phyloP scores from a whole-genome alignment of 1,140 invertebrate species.

The Drosophila pachea region DNA sequence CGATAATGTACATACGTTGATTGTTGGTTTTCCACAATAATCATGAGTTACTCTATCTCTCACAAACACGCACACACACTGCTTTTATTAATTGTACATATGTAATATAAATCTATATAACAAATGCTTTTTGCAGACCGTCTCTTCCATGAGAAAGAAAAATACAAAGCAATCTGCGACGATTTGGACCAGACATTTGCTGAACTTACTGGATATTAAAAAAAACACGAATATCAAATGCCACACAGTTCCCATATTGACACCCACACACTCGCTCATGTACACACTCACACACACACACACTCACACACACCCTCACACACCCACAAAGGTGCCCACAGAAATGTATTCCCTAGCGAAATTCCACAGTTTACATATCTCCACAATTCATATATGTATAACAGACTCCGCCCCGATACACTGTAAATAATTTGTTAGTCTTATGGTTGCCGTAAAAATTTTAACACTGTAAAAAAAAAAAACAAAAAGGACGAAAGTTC shows the following conservation, averaged over 20 bases:
- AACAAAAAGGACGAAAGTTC: conserved; percentile 12
- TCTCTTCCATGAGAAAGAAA: conserved; percentile 95
- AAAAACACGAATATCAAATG: conserved; percentile 42
- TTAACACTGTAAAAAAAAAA: conserved; percentile 61
- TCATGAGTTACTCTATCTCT: not conserved
- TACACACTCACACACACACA: not conserved
- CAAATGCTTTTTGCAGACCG: conserved; percentile 87
- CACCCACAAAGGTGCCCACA: not conserved
- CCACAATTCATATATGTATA: conserved; percentile 17
- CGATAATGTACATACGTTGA: conserved; percentile 39
- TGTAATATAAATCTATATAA: conserved; percentile 49
- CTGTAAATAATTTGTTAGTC: conserved; percentile 74
- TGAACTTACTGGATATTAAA: conserved; percentile 91
- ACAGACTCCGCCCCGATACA: conserved; percentile 29
- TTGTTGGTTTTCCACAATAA: conserved; percentile 21
- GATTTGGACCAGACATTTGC: conserved; percentile 99
- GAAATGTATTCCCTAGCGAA: not conserved
- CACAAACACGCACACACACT: conserved; percentile 1
- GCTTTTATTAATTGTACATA: conserved; percentile 62
- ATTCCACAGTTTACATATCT: conserved; percentile 21
- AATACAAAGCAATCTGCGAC: conserved; percentile 97
- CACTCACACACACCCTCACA: conserved; percentile 5
- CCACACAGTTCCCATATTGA: conserved; percentile 18
- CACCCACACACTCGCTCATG: conserved; percentile 9
- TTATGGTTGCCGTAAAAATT: conserved; percentile 27